These are phyloP conservation scores for Pseudolycoriella hygida DNA, from an alignment of 2,888 invertebrate species.

Conservation along the genomic window DNA sequence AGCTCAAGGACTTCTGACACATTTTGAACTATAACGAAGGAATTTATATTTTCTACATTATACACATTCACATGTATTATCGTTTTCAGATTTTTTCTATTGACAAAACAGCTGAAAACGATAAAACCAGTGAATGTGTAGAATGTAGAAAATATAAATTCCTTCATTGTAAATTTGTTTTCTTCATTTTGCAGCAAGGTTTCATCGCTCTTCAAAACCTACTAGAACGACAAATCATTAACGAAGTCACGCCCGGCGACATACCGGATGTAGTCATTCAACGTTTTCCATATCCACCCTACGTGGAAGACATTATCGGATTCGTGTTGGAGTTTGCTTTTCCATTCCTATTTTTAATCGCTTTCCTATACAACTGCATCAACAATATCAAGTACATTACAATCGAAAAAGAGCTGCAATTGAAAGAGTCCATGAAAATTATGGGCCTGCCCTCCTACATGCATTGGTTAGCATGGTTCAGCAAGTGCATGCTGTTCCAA, in stretches of 20 bases:
- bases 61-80: no score
- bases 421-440: constrained; percentile 63
- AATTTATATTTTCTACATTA: no score
- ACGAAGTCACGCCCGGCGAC: constrained; percentile 25
- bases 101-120: no score
- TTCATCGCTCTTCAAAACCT: background rate
- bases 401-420: constrained; percentile 13
- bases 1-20: no score
- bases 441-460: constrained; percentile 66
- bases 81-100: no score
- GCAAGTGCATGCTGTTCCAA: no score
- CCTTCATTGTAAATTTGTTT: no score
- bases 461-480: constrained; percentile 55
- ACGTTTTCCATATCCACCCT: constrained; percentile 52
- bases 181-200: no score
- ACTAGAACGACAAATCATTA: constrained; percentile 1
- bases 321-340: constrained; percentile 14
- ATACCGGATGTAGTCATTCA: constrained; percentile 23
- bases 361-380: constrained; percentile 61
- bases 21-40: no score
- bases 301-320: constrained; percentile 33
- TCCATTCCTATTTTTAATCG: constrained; percentile 42
- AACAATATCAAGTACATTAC: constrained; percentile 44
- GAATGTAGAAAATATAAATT: no score
- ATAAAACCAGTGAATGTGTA: no score